Conservation (phyloP, 2,113 vertebrate species). For the Nycticebus coucang region DNA sequence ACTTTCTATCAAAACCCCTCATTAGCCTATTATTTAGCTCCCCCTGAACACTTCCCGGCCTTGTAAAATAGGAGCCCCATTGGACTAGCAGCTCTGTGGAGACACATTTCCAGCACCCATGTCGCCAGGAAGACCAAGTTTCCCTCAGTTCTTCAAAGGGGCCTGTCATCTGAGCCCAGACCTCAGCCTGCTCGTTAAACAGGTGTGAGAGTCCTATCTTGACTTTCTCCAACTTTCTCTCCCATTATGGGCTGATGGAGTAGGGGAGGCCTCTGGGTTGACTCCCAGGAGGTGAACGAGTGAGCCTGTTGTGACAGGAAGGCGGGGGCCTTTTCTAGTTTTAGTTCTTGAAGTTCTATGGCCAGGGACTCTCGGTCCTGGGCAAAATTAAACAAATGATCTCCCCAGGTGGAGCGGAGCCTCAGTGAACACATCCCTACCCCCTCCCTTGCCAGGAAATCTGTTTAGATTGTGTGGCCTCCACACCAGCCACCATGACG, state of each 20-base stretch:
- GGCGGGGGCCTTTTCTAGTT: background rate
- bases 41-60: slow-evolving; percentile 44
- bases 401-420: background rate
- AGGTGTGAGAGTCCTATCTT: slow-evolving; percentile 36
- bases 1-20: slow-evolving; percentile 72
- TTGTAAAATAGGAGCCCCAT: slow-evolving; percentile 61
- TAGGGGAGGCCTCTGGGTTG: background rate
- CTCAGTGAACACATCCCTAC: background rate
- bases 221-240: slow-evolving; percentile 29
- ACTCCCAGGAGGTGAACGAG: background rate
- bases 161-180: slow-evolving; percentile 54
- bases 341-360: background rate
- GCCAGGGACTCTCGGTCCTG: background rate
- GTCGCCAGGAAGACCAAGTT: slow-evolving; percentile 27
- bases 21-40: slow-evolving; percentile 75
- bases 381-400: background rate
- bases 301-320: background rate
- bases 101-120: background rate
- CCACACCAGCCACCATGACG: background rate
- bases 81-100: background rate
- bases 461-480: background rate
- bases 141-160: slow-evolving; percentile 76
- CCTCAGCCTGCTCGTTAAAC: background rate
- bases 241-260: background rate
- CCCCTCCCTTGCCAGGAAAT: background rate